phyloP scores from a whole-genome alignment of 2,797 vertebrate genomes.

The Enteromius anoplus region DNA sequence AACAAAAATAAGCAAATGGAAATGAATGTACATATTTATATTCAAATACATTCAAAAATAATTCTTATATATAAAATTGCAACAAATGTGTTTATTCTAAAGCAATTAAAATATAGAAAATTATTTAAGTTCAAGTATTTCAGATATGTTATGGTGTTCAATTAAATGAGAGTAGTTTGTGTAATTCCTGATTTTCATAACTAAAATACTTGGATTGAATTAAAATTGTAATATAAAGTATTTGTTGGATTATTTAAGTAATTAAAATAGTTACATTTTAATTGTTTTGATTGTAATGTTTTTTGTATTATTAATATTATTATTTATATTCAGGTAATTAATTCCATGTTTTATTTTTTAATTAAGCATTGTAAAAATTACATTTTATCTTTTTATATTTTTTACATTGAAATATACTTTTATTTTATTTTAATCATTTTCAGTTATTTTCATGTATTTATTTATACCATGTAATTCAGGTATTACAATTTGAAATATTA shows the following conservation, averaged over 20 bases:
- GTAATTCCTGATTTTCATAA: neutral
- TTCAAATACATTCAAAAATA: neutral
- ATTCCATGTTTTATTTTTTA: no score
- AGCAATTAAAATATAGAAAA: neutral
- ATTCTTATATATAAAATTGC: neutral
- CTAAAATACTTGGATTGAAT: neutral
- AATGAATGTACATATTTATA: neutral
- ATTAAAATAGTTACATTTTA: neutral
- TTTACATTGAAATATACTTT: neutral
- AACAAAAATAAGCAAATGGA: no score
- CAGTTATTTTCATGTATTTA: neutral
- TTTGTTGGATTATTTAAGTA: neutral
- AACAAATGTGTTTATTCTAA: neutral
- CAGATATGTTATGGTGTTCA: neutral
- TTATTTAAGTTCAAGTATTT: neutral
- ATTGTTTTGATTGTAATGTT: neutral
- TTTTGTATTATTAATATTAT: neutral
- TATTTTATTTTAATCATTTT: neutral
- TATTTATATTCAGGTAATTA: neutral
- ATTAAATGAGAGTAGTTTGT: neutral
- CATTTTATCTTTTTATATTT: neutral
- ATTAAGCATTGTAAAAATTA: neutral
- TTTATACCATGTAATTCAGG: neutral
- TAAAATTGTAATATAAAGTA: neutral
- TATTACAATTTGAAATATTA: neutral